phyloP scores from a whole-genome alignment of 1,140 invertebrate species.

The Anoplophora glabripennis region DNA sequence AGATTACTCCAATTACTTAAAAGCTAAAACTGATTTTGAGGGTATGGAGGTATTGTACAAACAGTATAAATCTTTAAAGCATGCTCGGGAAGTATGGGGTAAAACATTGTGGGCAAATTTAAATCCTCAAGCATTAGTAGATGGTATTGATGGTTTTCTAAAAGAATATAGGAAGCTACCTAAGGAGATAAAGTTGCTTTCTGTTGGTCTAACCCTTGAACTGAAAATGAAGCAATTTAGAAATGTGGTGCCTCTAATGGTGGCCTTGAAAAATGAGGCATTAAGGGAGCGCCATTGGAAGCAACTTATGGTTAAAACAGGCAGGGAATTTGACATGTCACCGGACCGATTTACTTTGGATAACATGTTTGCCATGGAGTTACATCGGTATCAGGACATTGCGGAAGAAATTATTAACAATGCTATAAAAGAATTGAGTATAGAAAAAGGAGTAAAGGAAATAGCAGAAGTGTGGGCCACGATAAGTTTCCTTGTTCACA shows the following conservation, averaged over 20 bases:
- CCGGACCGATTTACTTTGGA: conserved; percentile 80
- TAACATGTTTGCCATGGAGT: conserved; percentile 89
- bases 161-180: conserved; percentile 71
- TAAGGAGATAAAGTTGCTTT: conserved; percentile 54
- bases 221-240: conserved; percentile 85
- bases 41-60: conserved; percentile 72
- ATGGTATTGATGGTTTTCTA: conserved; percentile 82
- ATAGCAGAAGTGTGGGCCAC: conserved; percentile 71
- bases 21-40: conserved; percentile 69
- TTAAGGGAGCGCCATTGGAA: conserved; percentile 85
- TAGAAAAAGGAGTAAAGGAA: conserved; percentile 81
- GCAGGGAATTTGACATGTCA: conserved; percentile 80
- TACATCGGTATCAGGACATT: conserved; percentile 79
- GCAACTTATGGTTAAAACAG: conserved; percentile 82
- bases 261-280: conserved; percentile 87
- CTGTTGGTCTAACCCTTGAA: conserved; percentile 67
- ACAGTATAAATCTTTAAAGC: conserved; percentile 76
- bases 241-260: conserved; percentile 81
- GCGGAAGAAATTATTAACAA: conserved; percentile 81
- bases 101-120: conserved; percentile 84
- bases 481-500: conserved; percentile 68
- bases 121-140: conserved; percentile 76
- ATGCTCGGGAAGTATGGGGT: conserved; percentile 74
- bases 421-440: conserved; percentile 83
- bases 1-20: conserved; percentile 73